Evolutionary conservation across 30 jellyfish, hydroid and myxozoan genomes (phyloP).

Genomic region (Aurelia sp.): DNA sequence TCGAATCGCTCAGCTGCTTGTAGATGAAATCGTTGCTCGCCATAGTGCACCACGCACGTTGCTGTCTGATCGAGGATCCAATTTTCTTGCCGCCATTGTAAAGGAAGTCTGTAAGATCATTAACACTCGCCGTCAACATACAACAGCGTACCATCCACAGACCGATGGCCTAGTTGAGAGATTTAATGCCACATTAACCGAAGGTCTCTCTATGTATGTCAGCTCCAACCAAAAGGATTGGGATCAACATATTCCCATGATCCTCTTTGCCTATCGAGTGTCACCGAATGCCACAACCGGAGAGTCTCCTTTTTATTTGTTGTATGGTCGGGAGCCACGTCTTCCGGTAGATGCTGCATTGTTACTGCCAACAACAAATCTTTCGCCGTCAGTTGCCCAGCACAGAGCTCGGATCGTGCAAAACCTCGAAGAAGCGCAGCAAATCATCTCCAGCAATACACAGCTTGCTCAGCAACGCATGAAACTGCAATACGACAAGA

Average conservation of each 20-base stretch:
- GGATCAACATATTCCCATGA: too few relatives aligned
- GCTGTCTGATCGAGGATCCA: too few relatives aligned
- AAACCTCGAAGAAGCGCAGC: slow-evolving; percentile 12
- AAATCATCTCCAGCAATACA: slow-evolving; percentile 9
- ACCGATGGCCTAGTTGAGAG: too few relatives aligned
- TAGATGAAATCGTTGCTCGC: too few relatives aligned
- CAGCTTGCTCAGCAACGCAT: slow-evolving; percentile 49
- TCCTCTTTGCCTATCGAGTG: neutral
- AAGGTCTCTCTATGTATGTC: slow-evolving; percentile 22
- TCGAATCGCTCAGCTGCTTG: too few relatives aligned
- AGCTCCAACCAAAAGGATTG: neutral
- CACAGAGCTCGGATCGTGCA: slow-evolving; percentile 30
- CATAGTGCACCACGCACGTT: too few relatives aligned
- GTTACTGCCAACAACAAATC: slow-evolving; percentile 8
- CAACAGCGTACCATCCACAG: too few relatives aligned
- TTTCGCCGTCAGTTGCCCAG: slow-evolving; percentile 28
- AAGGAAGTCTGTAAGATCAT: too few relatives aligned
- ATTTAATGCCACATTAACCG: too few relatives aligned
- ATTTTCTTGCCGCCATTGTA: too few relatives aligned
- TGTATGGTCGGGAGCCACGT: slow-evolving; percentile 42
- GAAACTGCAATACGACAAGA: slow-evolving; percentile 46
- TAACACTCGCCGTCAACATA: too few relatives aligned
- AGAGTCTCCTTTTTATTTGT: slow-evolving; percentile 47
- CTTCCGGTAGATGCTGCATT: slow-evolving; percentile 19
- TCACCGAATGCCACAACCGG: slow-evolving; percentile 43